Evolutionary conservation across 2,113 vertebrate species (phyloP), one percentile per base, ranked within the genome.

Genomic region (Oophaga pumilio): DNA sequence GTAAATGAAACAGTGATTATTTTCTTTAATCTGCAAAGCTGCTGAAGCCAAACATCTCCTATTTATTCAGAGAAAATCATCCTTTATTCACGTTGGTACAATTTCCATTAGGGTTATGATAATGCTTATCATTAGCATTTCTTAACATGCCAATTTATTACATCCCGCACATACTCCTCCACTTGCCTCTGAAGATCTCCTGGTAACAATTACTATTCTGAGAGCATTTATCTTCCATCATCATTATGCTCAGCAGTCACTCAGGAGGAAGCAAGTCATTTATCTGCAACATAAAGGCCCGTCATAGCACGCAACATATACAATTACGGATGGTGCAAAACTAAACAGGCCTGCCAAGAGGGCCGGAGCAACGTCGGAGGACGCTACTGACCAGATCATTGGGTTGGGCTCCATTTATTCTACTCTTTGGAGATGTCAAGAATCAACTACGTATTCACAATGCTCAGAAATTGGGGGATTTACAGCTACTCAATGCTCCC

Each of bases 221-320:
- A 80, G 77, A 80, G 33, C 77, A 80, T 80, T 80, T 57, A 33
- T 80, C 77, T 20, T 80, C 14, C 77, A 12, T 57, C 26, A 60
- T 80, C 76, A 80, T 80, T 33, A 80, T 18, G 77, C 49, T 56
- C 50, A 50, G 53, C 53, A 60, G 14, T 80, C 77, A 80, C 77
- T 28, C 56, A 59, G 77, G 10, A 60, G 77, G 22, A 18, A 80
- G 50, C 26, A 26, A 33, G 15, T 33, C 77, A 60, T 80, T 53
- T 33, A 57, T 28, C 17, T 78, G 9, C 11, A 78, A 78, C n/a
- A 49, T 73, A 71, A 71, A 73, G 69, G 6, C 26, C 18, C 10
- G 8, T 49, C 33, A 50, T 14, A 50, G 33, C 18, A 49, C 12
- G 71, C 8, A 74, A 74, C 17, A 13, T 12, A 74, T 20, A 22